Base-by-base conservation (phyloP, 2,888 invertebrate species). In the Metellina segmentata region DNA sequence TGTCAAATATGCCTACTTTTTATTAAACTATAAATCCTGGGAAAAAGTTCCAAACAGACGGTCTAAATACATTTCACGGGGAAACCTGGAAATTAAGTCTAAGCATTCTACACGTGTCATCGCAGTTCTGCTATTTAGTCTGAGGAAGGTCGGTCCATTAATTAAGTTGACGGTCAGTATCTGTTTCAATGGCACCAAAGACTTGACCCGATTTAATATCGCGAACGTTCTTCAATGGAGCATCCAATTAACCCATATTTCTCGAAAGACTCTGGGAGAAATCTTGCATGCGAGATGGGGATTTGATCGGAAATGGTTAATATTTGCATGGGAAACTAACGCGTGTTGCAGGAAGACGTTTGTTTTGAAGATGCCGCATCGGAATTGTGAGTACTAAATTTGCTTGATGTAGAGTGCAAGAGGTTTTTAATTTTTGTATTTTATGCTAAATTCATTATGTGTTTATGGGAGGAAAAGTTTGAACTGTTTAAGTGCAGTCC, bases 231-330 rank as follows among this genome's bases (percentile, higher is more conserved):
- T 11, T 48, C 48, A 16, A 11, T 16, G 49, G 34, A 75, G 48
- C 34, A 75, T 75, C 11, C 48, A 75, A 34, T 75, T 75, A 75
- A 75, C 75, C 75, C 48, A 75, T 75, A 75, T 71, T 75, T 61
- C 61, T 5, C 61, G 61, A 16, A 13, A 8, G 8, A 16, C 16
- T 16, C 61, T 61, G 61, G 16, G 16, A 9, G 8, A 61, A 16
- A 8, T 16, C 16, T 5, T 11, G 61, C 5, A 13, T 11, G 9
- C 61, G 13, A 61, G 16, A 61, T 61, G 61, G 11, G 9, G 13
- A 16, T 9, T 5, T 9, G 5, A 5, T 61, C 16, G 11, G 5
- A 61, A 5, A 61, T 61, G 13, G 34, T 34, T 34, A 34, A 8
- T 16, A 16, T 61, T 16, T 61, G 16, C 11, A 16, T 61, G 5